phyloP scores from a whole-genome alignment of 2,113 vertebrate genomes.

The Mobula birostris region DNA sequence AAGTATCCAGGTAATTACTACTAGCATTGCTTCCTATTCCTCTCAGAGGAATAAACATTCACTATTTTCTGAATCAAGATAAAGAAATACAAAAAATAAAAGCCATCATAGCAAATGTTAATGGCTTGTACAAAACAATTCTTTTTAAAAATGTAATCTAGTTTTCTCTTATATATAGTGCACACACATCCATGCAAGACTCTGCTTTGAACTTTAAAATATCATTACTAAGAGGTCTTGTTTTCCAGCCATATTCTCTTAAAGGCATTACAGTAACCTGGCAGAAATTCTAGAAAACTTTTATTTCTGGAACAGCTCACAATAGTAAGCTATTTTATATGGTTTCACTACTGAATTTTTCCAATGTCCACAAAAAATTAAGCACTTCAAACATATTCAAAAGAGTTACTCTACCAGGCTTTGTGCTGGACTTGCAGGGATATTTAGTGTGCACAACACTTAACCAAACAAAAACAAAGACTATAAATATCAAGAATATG shows the following conservation, averaged over 20 bases:
- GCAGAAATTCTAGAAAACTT: slow-evolving; percentile 24
- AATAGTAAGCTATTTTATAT: background rate
- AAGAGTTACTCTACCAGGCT: background rate
- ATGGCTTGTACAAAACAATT: slow-evolving; percentile 62
- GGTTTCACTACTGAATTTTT: background rate
- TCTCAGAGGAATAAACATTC: slow-evolving; percentile 78
- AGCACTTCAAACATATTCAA: slow-evolving; percentile 21
- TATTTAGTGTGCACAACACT: slow-evolving; percentile 44
- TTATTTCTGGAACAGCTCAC: background rate
- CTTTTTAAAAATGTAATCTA: slow-evolving; percentile 51
- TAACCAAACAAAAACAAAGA: slow-evolving; percentile 40
- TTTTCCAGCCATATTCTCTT: background rate
- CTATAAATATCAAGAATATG: slow-evolving; percentile 45
- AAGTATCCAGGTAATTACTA: slow-evolving; percentile 68
- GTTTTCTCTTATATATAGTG: slow-evolving; percentile 28
- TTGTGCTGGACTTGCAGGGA: slow-evolving; percentile 40
- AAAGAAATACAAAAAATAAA: slow-evolving; percentile 72
- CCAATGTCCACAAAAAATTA: slow-evolving; percentile 7
- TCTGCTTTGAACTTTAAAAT: slow-evolving; percentile 27
- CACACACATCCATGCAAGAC: slow-evolving; percentile 32
- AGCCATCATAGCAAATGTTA: slow-evolving; percentile 67
- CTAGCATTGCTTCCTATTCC: slow-evolving; percentile 70
- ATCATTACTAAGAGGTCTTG: slow-evolving; percentile 8
- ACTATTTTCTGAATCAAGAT: slow-evolving; percentile 65
- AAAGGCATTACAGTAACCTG: slow-evolving; percentile 31